Base-by-base conservation (phyloP, 2,113 vertebrate species). In the Actenoides hombroni region DNA sequence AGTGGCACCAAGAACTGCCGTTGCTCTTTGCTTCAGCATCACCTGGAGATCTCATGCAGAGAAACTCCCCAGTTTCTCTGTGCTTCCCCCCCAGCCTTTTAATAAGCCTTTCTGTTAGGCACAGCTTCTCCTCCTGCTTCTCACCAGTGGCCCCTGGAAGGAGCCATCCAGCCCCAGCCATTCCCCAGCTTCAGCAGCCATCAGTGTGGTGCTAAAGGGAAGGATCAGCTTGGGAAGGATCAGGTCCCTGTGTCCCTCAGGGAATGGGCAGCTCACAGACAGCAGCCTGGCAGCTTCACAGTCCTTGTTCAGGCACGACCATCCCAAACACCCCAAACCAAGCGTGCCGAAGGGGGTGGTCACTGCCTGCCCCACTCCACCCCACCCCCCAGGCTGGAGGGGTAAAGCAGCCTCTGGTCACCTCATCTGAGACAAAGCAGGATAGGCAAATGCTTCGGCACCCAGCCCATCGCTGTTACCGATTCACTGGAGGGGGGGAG, bases 31-130 rank as follows among this genome's bases (percentile, higher is more conserved):
- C 33, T 86, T 70, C 2, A 6, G n/a, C 0, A 1, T 33, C 80
- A 79, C 71, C 69, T 24, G 63, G 39, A 86, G 31, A 63, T 63
- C 40, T 86, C 61, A 63, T 57, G 37, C 53, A 74, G 51, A 42
- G 29, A 51, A 14, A 3, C 4, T 9, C n/a, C 42, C 11, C 56
- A 12, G 4, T 61, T 53, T 28, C 16, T 20, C 16, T 0, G 0
- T 19, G 59, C 14, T n/a, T 59, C 19, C 61, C 17, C 53, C 37
- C 9, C 16, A 59, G 31, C 17, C 37, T 92, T 87, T 85, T 44
- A 73, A 80, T 20, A 57, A 85, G n/a, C 10, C 8, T 11, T 81
- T 83, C 16, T 4, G 4, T 13, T 10, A 40, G 53, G 25, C 61
- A 53, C 35, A 56, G 39, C 37, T 78, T 73, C 69, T 76, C 46